These are phyloP conservation scores for Apis cerana DNA, from an alignment of 1,140 invertebrate genomes.

Conservation along the genomic window DNA sequence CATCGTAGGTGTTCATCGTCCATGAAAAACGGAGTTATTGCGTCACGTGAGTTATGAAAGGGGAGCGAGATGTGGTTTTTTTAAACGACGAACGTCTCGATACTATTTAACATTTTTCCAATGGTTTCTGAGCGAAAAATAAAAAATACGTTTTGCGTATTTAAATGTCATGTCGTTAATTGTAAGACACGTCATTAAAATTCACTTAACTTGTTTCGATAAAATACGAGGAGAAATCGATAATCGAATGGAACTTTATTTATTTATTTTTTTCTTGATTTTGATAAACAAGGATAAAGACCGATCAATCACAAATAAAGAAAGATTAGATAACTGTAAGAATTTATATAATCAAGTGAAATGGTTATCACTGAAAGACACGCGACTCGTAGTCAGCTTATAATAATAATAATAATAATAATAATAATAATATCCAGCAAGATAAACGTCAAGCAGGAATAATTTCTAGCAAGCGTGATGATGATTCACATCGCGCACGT, in stretches of 20 bases:
- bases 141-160: background rate
- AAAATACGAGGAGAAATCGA: background rate
- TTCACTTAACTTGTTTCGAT: too few relatives aligned
- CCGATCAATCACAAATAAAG: constrained; percentile 6
- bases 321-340: constrained; percentile 25
- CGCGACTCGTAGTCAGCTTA: background rate
- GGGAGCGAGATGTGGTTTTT: background rate
- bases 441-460: background rate
- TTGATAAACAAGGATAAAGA: background rate
- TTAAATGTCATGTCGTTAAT: too few relatives aligned
- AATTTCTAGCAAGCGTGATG: constrained; percentile 21
- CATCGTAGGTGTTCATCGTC: background rate
- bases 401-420: constrained; percentile 25
- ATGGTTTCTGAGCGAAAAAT: background rate
- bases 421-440: background rate
- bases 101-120: background rate
- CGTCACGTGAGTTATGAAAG: background rate
- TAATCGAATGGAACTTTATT: background rate
- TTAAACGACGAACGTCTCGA: background rate
- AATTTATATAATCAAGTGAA: constrained; percentile 34
- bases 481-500: background rate
- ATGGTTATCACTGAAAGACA: constrained; percentile 13
- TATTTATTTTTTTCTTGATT: background rate
- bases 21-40: constrained; percentile 5
- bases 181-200: too few relatives aligned